These are phyloP conservation scores for Tetramorium simillimum DNA, from an alignment of 1,140 invertebrate species.

Conservation along the genomic window DNA sequence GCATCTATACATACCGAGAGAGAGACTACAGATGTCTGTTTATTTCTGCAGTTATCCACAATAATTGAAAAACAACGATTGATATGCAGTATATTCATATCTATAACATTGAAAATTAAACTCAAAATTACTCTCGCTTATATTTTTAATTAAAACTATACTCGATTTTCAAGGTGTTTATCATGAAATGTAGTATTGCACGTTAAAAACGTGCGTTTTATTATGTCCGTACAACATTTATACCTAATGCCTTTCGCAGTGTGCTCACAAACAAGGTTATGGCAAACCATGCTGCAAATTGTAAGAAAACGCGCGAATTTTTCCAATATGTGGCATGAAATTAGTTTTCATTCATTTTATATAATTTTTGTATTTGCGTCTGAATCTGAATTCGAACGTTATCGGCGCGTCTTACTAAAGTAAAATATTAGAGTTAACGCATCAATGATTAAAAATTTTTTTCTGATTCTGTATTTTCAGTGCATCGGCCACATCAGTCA, in stretches of 20 bases:
- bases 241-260: neutral
- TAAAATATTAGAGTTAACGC: neutral
- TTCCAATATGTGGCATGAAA: neutral
- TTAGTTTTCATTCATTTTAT: neutral
- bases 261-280: neutral
- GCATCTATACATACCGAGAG: neutral
- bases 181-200: neutral
- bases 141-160: neutral
- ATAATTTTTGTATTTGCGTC: neutral
- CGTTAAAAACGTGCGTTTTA: neutral
- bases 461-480: constrained; percentile 81
- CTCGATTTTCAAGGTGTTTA: neutral
- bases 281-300: neutral
- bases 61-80: neutral
- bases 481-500: constrained; percentile 89
- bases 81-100: neutral
- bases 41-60: neutral
- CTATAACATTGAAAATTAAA: neutral
- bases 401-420: neutral
- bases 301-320: neutral
- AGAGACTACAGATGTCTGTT: neutral
- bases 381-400: neutral
- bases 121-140: neutral
- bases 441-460: constrained; percentile 9
- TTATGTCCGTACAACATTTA: neutral